These are phyloP conservation scores for Chesias legatella DNA, from an alignment of 2,888 invertebrate genomes.

Conservation along the genomic window DNA sequence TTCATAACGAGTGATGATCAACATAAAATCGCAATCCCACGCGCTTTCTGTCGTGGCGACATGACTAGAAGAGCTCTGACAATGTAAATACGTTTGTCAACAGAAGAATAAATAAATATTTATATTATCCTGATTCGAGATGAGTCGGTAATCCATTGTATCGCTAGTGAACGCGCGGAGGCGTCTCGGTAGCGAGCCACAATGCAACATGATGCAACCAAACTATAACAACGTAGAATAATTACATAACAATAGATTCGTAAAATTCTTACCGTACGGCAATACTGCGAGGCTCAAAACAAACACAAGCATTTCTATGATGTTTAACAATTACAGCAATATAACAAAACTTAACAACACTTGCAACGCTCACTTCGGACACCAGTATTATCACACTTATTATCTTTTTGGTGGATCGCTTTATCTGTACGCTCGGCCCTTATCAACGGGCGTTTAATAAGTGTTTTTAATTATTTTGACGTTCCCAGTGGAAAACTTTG, in stretches of 20 bases:
- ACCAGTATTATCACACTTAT: slow-evolving; percentile 64
- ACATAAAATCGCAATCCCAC: slow-evolving; percentile 62
- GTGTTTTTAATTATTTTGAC: slow-evolving; percentile 64
- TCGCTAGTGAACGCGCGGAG: slow-evolving; percentile 47
- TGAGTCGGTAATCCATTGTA: slow-evolving; percentile 65
- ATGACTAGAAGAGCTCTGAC: slow-evolving; percentile 57
- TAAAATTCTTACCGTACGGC: slow-evolving; percentile 48
- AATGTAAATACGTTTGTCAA: slow-evolving; percentile 78
- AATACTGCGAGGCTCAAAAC: slow-evolving; percentile 45
- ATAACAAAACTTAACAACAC: too few relatives aligned
- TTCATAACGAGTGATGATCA: slow-evolving; percentile 64
- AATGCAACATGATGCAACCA: slow-evolving; percentile 50
- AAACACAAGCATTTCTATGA: slow-evolving; percentile 50
- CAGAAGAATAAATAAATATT: slow-evolving; percentile 76
- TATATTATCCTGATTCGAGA: slow-evolving; percentile 59
- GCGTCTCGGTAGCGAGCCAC: slow-evolving; percentile 27
- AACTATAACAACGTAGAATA: slow-evolving; percentile 18
- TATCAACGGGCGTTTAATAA: slow-evolving; percentile 62
- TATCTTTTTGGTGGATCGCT: slow-evolving; percentile 49
- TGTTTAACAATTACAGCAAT: slow-evolving; percentile 33
- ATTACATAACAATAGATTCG: slow-evolving; percentile 31
- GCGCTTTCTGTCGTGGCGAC: slow-evolving; percentile 54
- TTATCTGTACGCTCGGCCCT: slow-evolving; percentile 55
- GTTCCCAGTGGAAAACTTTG: slow-evolving; percentile 46
- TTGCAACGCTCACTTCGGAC: slow-evolving; percentile 35